Base-by-base conservation (phyloP, 1,140 invertebrate species). In the Triops longicaudatus region DNA sequence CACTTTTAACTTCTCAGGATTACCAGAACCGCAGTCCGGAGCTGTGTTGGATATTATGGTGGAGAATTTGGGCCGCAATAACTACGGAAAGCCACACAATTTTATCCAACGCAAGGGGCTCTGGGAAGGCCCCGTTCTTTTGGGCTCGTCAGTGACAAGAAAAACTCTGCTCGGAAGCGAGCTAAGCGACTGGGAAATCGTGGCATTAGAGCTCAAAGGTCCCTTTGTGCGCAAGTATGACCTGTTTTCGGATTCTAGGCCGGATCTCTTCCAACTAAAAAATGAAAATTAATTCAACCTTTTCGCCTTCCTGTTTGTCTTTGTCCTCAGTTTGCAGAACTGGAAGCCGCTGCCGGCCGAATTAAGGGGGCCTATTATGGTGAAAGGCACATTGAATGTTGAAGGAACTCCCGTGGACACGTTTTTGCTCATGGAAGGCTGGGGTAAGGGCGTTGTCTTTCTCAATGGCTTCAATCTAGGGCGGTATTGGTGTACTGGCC, bases 381-480 rank as follows among this genome's bases (percentile, higher is more conserved):
- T 80, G 72, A 76, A 79, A 81, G 81, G 79, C 0, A 80, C 79
- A 43, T 79, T 87, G 2, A 78, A 77, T n/a, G 73, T 84, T 5
- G 42, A 75, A 12, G 79, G 76, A 27, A 50, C 50, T 26, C 82
- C 83, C 28, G 74, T 77, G 11, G 84, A 85, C 80, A 85, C 84
- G 3, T 85, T 81, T 75, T 26, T 85, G 10, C 84, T 86, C 79
- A 83, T 86, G 82, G 79, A 80, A 37, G 80, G 80, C 1, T 87
- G 87, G 87, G 81, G 80, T 26, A 87, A 86, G 83, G 90, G 90
- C 11, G 83, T 89, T 74, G 87, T 89, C n/a, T 86, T 90, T 77
- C 80, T 91, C 0, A 91, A 91, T 83, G 89, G 88, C 7, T 88
- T 89, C 80, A 88, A 90, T 80, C 80, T 91, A 72, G 89, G 89